Evolutionary conservation across 2,888 invertebrate species (phyloP).

Genomic region (Papilio gigon): DNA sequence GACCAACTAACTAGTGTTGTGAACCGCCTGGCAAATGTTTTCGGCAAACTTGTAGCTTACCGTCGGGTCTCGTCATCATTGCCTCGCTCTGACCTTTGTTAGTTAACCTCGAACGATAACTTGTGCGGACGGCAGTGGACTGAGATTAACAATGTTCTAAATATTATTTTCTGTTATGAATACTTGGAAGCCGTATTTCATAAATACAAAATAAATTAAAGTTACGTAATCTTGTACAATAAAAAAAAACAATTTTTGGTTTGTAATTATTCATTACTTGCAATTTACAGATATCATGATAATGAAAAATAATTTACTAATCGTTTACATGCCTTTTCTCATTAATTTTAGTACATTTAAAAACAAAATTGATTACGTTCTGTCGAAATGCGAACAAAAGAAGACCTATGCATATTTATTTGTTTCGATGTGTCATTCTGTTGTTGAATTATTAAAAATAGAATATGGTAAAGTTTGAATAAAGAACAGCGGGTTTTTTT

Average conservation of each 20-base stretch:
- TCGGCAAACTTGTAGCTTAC: slow-evolving; percentile 40
- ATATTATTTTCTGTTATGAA: no score
- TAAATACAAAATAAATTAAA: not conserved
- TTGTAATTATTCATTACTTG: no score
- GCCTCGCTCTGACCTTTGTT: slow-evolving; percentile 36
- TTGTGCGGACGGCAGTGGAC: slow-evolving; percentile 27
- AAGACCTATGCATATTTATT: not conserved
- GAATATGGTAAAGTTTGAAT: not conserved
- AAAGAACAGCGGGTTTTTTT: not conserved
- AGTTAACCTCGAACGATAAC: slow-evolving; percentile 41
- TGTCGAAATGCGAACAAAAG: slow-evolving; percentile 13
- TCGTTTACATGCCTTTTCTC: no score
- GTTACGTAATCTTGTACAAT: no score
- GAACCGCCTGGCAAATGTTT: slow-evolving; percentile 37
- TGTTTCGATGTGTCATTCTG: not conserved
- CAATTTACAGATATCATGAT: no score
- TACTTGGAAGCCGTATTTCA: slow-evolving; percentile 1
- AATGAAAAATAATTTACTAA: no score
- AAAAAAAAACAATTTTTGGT: no score
- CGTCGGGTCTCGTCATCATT: slow-evolving; percentile 30
- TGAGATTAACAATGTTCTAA: slow-evolving; percentile 34
- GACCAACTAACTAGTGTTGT: slow-evolving; percentile 34
- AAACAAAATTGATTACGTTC: not conserved
- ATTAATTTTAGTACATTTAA: not conserved
- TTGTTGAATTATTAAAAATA: slow-evolving; percentile 9